phyloP scores from a whole-genome alignment of 1,140 invertebrate genomes.

The Aphelenchoides avenae region DNA sequence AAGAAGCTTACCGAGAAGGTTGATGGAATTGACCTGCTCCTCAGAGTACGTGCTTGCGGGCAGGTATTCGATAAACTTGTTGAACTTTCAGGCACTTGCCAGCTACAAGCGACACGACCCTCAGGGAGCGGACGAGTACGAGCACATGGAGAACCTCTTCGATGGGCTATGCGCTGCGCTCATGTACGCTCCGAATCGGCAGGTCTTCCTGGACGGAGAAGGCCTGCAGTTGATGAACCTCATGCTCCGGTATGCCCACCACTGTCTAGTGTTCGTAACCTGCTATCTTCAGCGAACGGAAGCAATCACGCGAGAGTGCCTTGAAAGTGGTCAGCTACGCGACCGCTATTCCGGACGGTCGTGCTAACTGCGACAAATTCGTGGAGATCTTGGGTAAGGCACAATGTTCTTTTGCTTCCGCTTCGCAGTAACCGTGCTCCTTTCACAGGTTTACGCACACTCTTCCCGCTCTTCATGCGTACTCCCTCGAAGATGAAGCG shows the following conservation, averaged over 20 bases:
- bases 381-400: slow-evolving; percentile 80
- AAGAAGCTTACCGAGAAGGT: slow-evolving; percentile 77
- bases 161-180: slow-evolving; percentile 88
- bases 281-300: slow-evolving; percentile 74
- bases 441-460: slow-evolving; percentile 72
- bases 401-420: slow-evolving; percentile 1
- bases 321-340: slow-evolving; percentile 94
- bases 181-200: slow-evolving; percentile 78
- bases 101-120: slow-evolving; percentile 90
- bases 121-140: slow-evolving; percentile 79
- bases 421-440: slow-evolving; percentile 15
- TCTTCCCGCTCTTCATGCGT: slow-evolving; percentile 98
- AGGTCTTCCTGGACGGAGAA: slow-evolving; percentile 80
- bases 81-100: slow-evolving; percentile 65
- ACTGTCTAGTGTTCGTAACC: too few species aligned
- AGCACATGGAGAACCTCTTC: slow-evolving; percentile 98
- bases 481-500: slow-evolving; percentile 82
- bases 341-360: slow-evolving; percentile 82
- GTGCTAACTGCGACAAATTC: slow-evolving; percentile 95
- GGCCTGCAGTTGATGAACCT: slow-evolving; percentile 91
- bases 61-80: not conserved
- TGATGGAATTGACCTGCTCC: slow-evolving; percentile 89
- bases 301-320: slow-evolving; percentile 88
- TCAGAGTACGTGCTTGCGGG: slow-evolving; percentile 70
- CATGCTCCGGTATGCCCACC: slow-evolving; percentile 74